Evolutionary conservation across 2,888 invertebrate genomes (phyloP).

Genomic region (Penaeus monodon): DNA sequence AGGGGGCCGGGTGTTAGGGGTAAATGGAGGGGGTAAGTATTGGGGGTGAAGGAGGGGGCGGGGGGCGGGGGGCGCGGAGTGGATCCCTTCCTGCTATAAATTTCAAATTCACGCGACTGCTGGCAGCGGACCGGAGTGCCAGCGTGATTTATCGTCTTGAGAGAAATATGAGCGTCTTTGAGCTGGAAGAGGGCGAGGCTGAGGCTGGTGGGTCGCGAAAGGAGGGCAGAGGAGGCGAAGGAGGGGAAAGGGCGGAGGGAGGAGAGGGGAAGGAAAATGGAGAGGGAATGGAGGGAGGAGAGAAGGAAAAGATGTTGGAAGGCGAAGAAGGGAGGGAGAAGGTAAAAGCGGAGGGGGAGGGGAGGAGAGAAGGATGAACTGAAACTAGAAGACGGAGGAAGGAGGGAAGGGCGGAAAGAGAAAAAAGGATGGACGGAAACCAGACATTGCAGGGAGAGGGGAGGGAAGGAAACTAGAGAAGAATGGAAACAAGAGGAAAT

Average conservation of each 20-base stretch:
- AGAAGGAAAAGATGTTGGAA: neutral
- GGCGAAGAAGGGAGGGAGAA: neutral
- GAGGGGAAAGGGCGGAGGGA: too few relatives aligned
- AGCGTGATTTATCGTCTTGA: conserved; percentile 36
- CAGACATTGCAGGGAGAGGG: too few relatives aligned
- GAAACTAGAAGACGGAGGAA: too few relatives aligned
- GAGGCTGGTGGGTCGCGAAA: neutral
- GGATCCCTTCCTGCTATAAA: conserved; percentile 31
- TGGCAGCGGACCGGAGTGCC: conserved; percentile 30
- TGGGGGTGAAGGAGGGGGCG: too few relatives aligned
- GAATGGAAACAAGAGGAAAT: neutral
- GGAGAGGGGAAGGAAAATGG: neutral
- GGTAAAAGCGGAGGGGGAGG: too few relatives aligned
- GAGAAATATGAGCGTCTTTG: conserved; percentile 41
- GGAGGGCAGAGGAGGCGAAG: too few relatives aligned
- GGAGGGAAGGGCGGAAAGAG: neutral
- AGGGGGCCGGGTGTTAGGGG: neutral
- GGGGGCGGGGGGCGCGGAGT: neutral
- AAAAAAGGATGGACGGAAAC: neutral
- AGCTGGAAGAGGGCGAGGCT: neutral
- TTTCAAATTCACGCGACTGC: conserved; percentile 43
- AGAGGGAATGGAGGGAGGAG: too few relatives aligned
- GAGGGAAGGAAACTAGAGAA: neutral
- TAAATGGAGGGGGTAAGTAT: too few relatives aligned
- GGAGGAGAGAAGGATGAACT: neutral